Percentiles rank a stretch among this genome's conserved stretches.
phyloP scores from a whole-genome alignment of 2,797 vertebrate genomes.

The Chloroceryle amazona region DNA sequence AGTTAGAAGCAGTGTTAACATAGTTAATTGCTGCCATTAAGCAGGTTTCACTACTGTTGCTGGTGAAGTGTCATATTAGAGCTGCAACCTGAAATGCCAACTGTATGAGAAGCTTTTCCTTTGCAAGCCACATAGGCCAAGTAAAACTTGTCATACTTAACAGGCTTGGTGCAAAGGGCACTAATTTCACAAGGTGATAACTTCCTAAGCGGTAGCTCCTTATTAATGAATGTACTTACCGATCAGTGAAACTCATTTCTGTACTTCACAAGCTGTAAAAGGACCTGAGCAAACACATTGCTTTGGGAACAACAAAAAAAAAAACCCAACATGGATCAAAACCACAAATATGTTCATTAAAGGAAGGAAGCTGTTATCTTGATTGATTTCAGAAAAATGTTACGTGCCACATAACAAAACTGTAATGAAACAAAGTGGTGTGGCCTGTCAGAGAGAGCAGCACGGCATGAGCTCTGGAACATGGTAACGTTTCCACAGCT shows the following conservation, averaged over 20 bases:
- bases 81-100: not conserved
- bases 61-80: not conserved
- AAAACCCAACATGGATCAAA: not conserved
- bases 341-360: not conserved
- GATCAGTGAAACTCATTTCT: not conserved
- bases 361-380: not conserved
- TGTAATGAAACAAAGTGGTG: not conserved
- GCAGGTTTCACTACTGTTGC: not conserved
- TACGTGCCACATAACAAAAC: not conserved
- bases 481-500: not conserved
- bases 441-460: not conserved
- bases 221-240: not conserved
- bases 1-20: not conserved
- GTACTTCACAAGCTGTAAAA: not conserved
- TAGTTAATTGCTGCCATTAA: not conserved
- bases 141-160: not conserved
- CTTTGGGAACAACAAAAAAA: not conserved
- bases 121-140: not conserved
- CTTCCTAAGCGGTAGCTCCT: not conserved
- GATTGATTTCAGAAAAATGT: not conserved
- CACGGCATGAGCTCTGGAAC: not conserved
- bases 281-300: not conserved
- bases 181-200: not conserved
- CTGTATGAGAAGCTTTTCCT: not conserved
- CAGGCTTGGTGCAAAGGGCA: not conserved